A percentile compares a stretch with the other conserved stretches of the same genome.
phyloP scores from a whole-genome alignment of 2,888 invertebrate genomes.

The Eledona agricola region DNA sequence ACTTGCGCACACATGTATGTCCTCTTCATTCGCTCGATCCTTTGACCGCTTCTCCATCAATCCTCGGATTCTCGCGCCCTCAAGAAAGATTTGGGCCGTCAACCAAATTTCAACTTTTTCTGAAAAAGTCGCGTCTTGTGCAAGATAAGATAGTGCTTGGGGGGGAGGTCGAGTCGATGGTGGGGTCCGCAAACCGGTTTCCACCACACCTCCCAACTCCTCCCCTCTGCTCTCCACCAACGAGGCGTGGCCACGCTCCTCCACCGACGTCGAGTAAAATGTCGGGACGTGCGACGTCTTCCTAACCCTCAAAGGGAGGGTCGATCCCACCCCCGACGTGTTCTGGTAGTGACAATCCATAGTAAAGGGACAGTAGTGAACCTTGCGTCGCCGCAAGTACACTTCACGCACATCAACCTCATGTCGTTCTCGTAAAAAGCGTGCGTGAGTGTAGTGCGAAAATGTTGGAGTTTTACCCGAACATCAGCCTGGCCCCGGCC shows the following conservation, averaged over 20 bases:
- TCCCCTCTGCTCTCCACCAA: constrained; percentile 23
- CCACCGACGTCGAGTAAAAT: constrained; percentile 19
- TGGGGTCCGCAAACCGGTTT: constrained; percentile 4
- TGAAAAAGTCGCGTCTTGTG: too few relatives aligned
- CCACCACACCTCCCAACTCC: constrained; percentile 13
- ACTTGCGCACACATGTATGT: too few relatives aligned
- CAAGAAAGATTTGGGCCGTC: background rate
- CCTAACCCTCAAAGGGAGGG: constrained; percentile 51
- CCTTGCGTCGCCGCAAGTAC: constrained; percentile 38
- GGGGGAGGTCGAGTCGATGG: constrained; percentile 6
- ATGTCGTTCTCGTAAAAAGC: constrained; percentile 19
- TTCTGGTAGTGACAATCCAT: constrained; percentile 57
- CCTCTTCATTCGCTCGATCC: too few relatives aligned
- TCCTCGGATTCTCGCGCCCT: too few relatives aligned
- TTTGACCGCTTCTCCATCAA: too few relatives aligned
- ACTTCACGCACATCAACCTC: constrained; percentile 11
- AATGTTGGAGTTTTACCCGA: constrained; percentile 78
- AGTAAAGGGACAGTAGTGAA: constrained; percentile 55
- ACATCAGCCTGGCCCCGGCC: constrained; percentile 65
- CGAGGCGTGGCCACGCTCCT: constrained; percentile 32
- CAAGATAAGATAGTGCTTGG: too few relatives aligned
- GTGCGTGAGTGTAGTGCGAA: constrained; percentile 46
- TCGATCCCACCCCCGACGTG: constrained; percentile 52
- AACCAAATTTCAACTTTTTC: background rate
- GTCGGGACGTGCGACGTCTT: constrained; percentile 39